A percentile compares a stretch with the other conserved stretches of the same genome.
phyloP scores from a whole-genome alignment of 1,140 invertebrate genomes.

The Aphelenchoides besseyi region DNA sequence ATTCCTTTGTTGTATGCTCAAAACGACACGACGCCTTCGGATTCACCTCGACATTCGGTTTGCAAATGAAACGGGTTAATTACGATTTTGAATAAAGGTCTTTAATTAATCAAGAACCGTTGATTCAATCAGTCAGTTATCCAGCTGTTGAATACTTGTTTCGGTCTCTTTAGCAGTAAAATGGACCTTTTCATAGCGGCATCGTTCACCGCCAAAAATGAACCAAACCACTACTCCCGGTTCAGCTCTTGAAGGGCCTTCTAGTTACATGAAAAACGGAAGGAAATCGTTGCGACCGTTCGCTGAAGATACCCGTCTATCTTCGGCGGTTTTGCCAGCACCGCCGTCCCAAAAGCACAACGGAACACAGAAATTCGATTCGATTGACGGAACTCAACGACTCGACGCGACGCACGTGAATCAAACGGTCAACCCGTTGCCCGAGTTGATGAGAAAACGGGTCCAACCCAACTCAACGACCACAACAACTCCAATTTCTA shows the following conservation, averaged over 20 bases:
- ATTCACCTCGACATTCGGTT: constrained; percentile 16
- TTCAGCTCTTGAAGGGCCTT: no score
- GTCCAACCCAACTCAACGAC: neutral
- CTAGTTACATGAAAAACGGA: neutral
- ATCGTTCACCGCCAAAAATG: no score
- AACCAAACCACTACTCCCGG: no score
- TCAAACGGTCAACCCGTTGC: neutral
- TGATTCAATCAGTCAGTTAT: neutral
- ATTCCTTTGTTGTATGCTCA: constrained; percentile 13
- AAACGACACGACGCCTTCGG: neutral
- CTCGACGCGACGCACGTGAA: no score
- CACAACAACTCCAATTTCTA: neutral
- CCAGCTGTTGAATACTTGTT: neutral
- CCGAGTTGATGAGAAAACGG: neutral
- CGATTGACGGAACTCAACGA: no score
- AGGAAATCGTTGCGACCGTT: neutral
- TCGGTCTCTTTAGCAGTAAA: no score
- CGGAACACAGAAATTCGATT: neutral
- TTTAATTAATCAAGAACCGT: neutral
- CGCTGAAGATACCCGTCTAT: neutral
- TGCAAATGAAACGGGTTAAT: neutral
- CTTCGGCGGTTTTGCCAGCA: neutral
- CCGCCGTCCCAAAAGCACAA: neutral
- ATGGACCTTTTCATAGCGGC: no score
- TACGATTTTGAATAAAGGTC: neutral